Conservation (phyloP, 2,888 invertebrate genomes). For the Parnassius smintheus region DNA sequence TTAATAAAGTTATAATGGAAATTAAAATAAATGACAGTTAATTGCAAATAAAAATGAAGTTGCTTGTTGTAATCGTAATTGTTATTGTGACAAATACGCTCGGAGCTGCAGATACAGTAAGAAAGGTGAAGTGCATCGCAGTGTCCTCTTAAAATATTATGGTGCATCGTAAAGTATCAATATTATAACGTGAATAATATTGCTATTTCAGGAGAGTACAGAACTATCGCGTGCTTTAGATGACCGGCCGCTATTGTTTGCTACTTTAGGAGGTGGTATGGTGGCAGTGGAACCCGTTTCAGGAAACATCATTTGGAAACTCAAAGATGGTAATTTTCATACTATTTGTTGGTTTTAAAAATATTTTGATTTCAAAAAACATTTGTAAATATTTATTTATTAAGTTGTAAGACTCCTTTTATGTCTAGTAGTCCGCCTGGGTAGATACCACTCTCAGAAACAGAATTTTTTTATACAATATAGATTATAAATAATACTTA, state of each 20-base stretch:
- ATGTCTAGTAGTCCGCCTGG: no score
- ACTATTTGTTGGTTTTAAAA: not conserved
- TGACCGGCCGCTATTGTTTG: slow-evolving; percentile 90
- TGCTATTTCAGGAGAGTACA: slow-evolving; percentile 77
- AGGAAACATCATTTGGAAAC: slow-evolving; percentile 93
- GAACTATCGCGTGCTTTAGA: slow-evolving; percentile 85
- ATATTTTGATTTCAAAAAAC: no score
- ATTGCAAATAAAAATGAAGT: slow-evolving; percentile 49
- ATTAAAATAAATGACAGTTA: slow-evolving; percentile 19
- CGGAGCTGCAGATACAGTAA: slow-evolving; percentile 55
- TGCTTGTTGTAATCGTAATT: slow-evolving; percentile 53
- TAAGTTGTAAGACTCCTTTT: no score
- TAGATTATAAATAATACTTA: no score
- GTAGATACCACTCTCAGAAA: no score
- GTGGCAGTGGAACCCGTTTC: slow-evolving; percentile 93
- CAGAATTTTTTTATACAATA: no score
- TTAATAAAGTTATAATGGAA: slow-evolving; percentile 18
- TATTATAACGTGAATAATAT: slow-evolving; percentile 27
- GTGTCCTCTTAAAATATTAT: slow-evolving; percentile 30
- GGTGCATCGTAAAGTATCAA: slow-evolving; percentile 33
- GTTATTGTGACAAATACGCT: slow-evolving; percentile 56
- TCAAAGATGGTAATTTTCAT: slow-evolving; percentile 88
- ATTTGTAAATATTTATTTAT: no score
- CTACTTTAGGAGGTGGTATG: slow-evolving; percentile 96
- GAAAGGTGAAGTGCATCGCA: slow-evolving; percentile 58